phyloP scores from a whole-genome alignment of 1,140 invertebrate species.

The Neodiprion pinetum region DNA sequence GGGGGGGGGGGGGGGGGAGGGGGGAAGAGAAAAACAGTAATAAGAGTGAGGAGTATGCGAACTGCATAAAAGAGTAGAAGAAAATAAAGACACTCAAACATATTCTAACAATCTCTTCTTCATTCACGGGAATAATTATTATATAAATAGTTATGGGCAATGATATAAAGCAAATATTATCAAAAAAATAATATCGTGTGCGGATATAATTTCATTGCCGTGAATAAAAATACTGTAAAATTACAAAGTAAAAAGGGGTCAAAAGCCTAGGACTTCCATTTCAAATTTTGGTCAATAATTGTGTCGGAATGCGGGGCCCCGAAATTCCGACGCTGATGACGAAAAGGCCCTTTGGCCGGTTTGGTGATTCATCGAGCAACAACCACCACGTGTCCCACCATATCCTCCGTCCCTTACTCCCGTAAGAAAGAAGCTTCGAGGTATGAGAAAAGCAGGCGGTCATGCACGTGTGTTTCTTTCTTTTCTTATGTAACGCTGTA shows the following conservation, averaged over 20 bases:
- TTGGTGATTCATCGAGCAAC: not conserved
- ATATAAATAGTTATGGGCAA: too few relatives aligned
- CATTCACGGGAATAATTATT: too few relatives aligned
- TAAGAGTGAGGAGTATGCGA: too few relatives aligned
- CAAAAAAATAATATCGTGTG: not conserved
- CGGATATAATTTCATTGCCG: not conserved
- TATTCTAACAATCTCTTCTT: too few relatives aligned
- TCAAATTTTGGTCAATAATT: conserved; percentile 44
- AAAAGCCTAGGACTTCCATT: not conserved
- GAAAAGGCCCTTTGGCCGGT: not conserved
- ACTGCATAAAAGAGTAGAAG: too few relatives aligned
- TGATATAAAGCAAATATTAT: too few relatives aligned
- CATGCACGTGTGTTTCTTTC: not conserved
- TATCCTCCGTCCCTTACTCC: not conserved
- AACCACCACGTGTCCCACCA: not conserved
- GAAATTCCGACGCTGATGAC: not conserved
- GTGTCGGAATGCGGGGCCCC: conserved; percentile 46
- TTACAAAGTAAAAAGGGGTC: not conserved
- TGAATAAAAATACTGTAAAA: not conserved
- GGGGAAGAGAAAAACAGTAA: too few relatives aligned
- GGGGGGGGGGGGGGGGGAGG: too few relatives aligned
- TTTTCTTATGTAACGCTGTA: not conserved
- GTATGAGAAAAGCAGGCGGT: too few relatives aligned
- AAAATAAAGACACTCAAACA: too few relatives aligned
- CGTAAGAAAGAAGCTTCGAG: too few relatives aligned